phyloP scores from a whole-genome alignment of 2,113 vertebrate genomes.

The Alexandromys fortis region DNA sequence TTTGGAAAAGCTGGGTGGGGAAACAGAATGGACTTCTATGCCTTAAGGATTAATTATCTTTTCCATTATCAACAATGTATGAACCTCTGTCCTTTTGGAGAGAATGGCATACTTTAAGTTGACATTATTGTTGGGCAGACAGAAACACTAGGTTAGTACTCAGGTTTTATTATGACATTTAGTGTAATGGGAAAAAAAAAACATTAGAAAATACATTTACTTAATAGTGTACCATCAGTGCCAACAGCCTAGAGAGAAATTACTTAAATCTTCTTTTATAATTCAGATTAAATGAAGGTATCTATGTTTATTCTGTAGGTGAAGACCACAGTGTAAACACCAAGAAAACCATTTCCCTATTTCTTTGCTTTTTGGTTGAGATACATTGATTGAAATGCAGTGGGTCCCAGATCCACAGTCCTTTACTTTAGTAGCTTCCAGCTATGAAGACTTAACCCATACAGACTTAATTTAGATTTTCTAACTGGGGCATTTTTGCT shows the following conservation, averaged over 20 bases:
- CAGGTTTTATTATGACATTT: neutral
- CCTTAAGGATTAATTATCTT: slow-evolving; percentile 1
- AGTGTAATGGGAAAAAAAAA: neutral
- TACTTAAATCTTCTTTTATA: neutral
- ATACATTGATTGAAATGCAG: neutral
- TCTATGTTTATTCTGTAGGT: slow-evolving; percentile 23
- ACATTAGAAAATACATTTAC: slow-evolving; percentile 33
- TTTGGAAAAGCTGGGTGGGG: neutral
- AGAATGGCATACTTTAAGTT: neutral
- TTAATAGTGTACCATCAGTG: neutral
- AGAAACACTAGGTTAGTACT: neutral
- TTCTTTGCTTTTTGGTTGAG: slow-evolving; percentile 25
- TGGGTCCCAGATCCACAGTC: neutral
- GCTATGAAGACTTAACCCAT: neutral
- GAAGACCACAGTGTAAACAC: neutral
- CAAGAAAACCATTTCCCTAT: neutral
- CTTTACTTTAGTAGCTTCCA: slow-evolving; percentile 23
- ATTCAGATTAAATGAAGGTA: slow-evolving; percentile 13
- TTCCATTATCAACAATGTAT: neutral
- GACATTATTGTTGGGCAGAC: neutral
- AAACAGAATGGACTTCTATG: slow-evolving; percentile 27
- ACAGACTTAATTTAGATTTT: slow-evolving; percentile 13
- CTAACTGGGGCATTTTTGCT: neutral
- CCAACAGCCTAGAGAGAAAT: neutral
- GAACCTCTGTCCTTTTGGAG: neutral